Evolutionary conservation across 2,888 invertebrate species (phyloP), one percentile per base, ranked within the genome.

Genomic region (Diloba caeruleocephala): DNA sequence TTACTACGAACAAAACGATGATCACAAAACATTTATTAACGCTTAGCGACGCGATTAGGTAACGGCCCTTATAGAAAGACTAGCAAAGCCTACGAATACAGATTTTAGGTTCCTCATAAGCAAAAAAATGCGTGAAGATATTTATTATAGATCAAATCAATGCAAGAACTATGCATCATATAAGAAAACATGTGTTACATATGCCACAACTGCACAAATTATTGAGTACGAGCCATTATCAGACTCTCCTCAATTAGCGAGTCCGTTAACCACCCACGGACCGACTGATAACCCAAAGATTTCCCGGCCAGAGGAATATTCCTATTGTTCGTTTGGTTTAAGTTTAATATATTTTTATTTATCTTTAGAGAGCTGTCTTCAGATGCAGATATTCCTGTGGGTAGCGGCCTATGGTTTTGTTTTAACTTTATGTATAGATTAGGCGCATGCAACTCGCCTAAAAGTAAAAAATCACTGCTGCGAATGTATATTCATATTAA

Each of bases 231-330:
- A 7, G 3, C 15, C 38, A 17, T 58, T 66, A 62, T 52, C 61
- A 59, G 43, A 28, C 39, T 39, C 38, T 59, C 25, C 17, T 46
- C 67, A 52, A 52, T 65, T 50, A 60, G 61, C 41, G 51, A 56
- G 49, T 10, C 29, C 19, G 33, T 28, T n/a, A n/a, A 62, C 61
- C 61, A 62, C 61, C 31, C 52, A 78, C 78, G 82, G 85, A 62
- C 76, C 59, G 29, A n/a, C 6, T 15, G 82, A 84, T 84, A 84
- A 85, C 84, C 82, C 69, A 31, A 57, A 76, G 82, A 81, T 83
- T 79, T 81, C 72, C 74, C 75, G 84, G 81, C 59, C 82, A 74
- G 37, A 76, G 87, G 82, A 86, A 86, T 83, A 81, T 85, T 84
- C 74, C 80, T 52, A 54, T 73, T 69, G 37, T 37, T 43, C 49